Evolutionary conservation across 2,113 vertebrate species (phyloP).

Genomic region (Ursus arctos): DNA sequence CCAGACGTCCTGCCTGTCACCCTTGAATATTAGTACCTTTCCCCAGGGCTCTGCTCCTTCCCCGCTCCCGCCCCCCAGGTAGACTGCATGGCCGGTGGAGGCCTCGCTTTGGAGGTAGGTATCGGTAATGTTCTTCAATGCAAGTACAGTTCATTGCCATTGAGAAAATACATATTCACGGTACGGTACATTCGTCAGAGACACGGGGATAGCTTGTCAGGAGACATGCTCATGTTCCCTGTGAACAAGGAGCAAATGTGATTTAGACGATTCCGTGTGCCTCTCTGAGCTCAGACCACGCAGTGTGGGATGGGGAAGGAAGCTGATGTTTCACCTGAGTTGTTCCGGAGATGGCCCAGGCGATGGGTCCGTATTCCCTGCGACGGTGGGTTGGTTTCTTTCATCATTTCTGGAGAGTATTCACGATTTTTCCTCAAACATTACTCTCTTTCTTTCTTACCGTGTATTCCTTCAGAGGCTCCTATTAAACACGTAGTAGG

Average conservation of each 20-base stretch:
- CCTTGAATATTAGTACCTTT: neutral
- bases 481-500: neutral
- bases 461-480: neutral
- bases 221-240: neutral
- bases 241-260: neutral
- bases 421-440: neutral
- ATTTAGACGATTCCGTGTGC: neutral
- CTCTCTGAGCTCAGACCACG: neutral
- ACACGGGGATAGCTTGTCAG: neutral
- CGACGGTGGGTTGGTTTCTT: neutral
- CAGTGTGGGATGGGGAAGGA: neutral
- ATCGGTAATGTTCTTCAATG: neutral
- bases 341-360: no score
- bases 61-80: neutral
- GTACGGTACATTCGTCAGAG: neutral
- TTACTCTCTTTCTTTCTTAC: neutral
- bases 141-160: neutral
- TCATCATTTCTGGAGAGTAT: neutral
- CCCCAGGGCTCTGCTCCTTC: fast-evolving
- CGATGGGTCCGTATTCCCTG: neutral
- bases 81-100: neutral
- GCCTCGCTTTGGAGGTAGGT: neutral
- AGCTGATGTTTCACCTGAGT: neutral
- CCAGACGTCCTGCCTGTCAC: neutral
- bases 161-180: neutral